Evolutionary conservation across 2,888 invertebrate species (phyloP), one percentile per base, ranked within the genome.

Genomic region (Acleris laterana): DNA sequence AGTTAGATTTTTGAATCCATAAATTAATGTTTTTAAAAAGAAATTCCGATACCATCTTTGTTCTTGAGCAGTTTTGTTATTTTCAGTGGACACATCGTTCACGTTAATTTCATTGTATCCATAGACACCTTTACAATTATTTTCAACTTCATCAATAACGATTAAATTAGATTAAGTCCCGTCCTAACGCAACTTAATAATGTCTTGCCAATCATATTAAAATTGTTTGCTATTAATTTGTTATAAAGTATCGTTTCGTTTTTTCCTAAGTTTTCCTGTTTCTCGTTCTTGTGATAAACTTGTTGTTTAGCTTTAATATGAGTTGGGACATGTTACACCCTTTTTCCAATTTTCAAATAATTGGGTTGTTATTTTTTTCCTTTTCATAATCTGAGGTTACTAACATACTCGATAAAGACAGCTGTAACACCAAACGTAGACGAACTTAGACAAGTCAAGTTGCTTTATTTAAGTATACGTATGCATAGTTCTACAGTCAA

Each of bases 241-340:
- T 60, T 60, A 42, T 60, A 56, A 46, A 50, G 55, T 50, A 55
- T 61, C 44, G 17, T 65, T 65, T 48, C 48, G 38, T 22, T 53
- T 16, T 28, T 55, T 55, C 28, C 28, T 16, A 25, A 28, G 66
- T 67, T 62, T 67, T 67, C 66, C 60, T 6, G 28, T 42, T 25
- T 46, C 46, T 57, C 44, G 42, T 32, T 53, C 62, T 57, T 67
- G 66, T 67, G 66, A 67, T 67, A 61, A 50, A 53, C 66, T 62
- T 67, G 61, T 66, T 66, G 51, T 67, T 61, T 66, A 62, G 61
- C 56, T 66, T 61, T 66, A 62, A 61, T 61, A 19, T 51, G 50
- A 50, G 42, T 49, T 48, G 11, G 6, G 25, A 28, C 44, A 57
- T 28, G 57, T 57, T 57, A 49, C 53, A 22, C 28, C 28, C 42